Evolutionary conservation across 2,797 vertebrate genomes (phyloP), one percentile per base, ranked within the genome.

Genomic region (Clarias pachynema): DNA sequence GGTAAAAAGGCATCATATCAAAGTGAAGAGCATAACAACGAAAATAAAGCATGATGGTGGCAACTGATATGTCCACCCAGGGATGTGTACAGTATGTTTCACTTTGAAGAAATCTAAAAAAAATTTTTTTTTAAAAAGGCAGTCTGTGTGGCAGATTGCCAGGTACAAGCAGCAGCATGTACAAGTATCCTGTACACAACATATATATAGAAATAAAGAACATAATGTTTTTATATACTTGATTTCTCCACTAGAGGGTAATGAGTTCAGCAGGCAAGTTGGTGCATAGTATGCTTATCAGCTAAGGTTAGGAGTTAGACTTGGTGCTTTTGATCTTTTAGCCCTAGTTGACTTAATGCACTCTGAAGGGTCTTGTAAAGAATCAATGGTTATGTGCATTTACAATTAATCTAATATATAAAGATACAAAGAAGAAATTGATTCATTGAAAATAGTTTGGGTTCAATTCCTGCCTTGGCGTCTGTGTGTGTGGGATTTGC

Each of bases 221-320:
- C 4, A 72, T 49, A 12, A 12, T 57, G 26, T 31, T 1, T 79
- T 7, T 63, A 74, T n/a, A 37, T 78, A 62, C 57, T 40, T 62
- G 14, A 79, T 79, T 57, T 62, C 14, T 40, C 75, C 75, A 78
- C 75, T 62, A 62, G 31, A 78, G 56, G 75, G 57, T n/a, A 12
- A 37, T 57, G 8, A 40, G 5, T 24, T 79, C 57, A 62, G 57
- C 22, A 10, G 9, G 15, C 18, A 34, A 59, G 9, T 24, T 10
- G 1, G 29, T 31, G 8, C 49, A 49, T 15, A 49, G 14, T 26
- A 5, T 9, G 26, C 70, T 73, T 53, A 29, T 29, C 49, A 74
- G 44, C 44, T 53, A 18, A 57, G 37, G 4, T 40, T 72, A 34
- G 16, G 16, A 34, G 31, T 3, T 68, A 68, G 66, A 68, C 66